Percentiles rank a stretch among this genome's conserved stretches.
These are phyloP conservation scores for Heteromormyrus szaboi DNA, from an alignment of 2,797 vertebrate species.

Conservation along the genomic window DNA sequence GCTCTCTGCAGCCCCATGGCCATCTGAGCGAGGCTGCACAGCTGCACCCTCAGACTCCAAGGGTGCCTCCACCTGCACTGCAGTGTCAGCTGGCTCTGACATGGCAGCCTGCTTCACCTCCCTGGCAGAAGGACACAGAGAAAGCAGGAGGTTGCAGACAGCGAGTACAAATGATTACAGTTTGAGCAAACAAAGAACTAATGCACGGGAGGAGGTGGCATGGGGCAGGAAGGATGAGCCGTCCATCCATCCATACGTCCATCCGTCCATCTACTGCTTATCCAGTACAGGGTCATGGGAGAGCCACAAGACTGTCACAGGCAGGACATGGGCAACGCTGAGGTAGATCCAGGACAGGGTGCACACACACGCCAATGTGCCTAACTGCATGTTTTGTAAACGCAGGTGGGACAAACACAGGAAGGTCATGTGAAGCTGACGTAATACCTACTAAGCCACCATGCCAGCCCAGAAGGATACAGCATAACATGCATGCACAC, in stretches of 20 bases:
- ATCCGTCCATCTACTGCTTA: background rate
- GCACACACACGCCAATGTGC: background rate
- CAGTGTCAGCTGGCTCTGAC: conserved; percentile 59
- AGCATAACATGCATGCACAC: background rate
- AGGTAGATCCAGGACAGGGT: background rate
- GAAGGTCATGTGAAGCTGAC: background rate
- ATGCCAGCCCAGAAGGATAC: background rate
- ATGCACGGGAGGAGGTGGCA: conserved; percentile 1
- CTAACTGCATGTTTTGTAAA: background rate
- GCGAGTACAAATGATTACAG: background rate
- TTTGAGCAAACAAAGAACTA: conserved; percentile 24
- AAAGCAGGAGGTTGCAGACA: background rate
- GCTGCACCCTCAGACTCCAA: conserved; percentile 53
- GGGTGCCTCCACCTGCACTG: conserved; percentile 57
- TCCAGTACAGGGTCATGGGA: background rate
- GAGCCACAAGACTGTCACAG: background rate
- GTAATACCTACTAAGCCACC: background rate
- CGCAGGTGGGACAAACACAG: background rate
- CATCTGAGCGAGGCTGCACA: conserved; percentile 54
- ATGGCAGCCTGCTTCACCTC: conserved; percentile 54
- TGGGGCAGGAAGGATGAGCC: background rate
- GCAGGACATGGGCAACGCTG: background rate
- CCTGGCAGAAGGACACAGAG: conserved; percentile 35
- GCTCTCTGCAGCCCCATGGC: conserved; percentile 48
- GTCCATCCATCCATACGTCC: background rate